A percentile compares a stretch with the other conserved stretches of the same genome.
These are phyloP conservation scores for Caenorhabditis remanei DNA, from an alignment of 1,140 invertebrate genomes.

Conservation along the genomic window DNA sequence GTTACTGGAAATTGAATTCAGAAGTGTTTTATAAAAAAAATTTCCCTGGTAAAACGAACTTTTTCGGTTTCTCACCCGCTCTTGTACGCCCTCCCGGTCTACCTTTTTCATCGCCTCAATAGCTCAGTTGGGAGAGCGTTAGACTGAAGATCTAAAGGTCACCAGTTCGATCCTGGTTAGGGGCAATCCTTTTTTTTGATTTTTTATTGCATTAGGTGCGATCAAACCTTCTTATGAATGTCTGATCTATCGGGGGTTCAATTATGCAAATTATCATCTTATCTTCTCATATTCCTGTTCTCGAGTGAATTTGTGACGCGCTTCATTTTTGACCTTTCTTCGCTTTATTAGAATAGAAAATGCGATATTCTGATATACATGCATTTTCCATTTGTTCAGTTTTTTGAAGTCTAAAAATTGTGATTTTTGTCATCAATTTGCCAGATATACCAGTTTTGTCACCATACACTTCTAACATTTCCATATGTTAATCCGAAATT, in stretches of 20 bases:
- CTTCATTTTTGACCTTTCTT: conserved; percentile 48
- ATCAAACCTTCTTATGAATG: not conserved
- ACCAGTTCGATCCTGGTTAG: conserved; percentile 79
- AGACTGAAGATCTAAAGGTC: conserved; percentile 81
- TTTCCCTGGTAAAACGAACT: too few relatives aligned
- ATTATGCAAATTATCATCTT: conserved; percentile 24
- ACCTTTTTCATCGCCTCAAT: conserved; percentile 39
- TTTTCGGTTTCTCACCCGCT: not conserved
- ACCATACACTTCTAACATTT: not conserved
- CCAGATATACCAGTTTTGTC: not conserved
- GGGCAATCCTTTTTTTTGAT: conserved; percentile 24
- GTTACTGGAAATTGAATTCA: too few relatives aligned
- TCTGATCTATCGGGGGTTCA: conserved; percentile 3
- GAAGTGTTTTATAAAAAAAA: too few relatives aligned
- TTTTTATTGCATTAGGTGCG: too few relatives aligned
- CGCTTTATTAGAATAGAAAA: not conserved
- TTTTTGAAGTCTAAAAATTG: not conserved
- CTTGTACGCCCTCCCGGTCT: not conserved
- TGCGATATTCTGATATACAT: too few relatives aligned
- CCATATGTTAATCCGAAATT: conserved; percentile 36
- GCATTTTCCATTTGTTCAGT: too few relatives aligned
- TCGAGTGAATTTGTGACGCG: not conserved
- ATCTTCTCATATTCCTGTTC: not conserved
- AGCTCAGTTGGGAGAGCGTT: conserved; percentile 79
- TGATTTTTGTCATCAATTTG: not conserved